A percentile compares a stretch with the other conserved stretches of the same genome.
Conservation (phyloP, 1,140 invertebrate genomes). For the Paracyclopina nana region DNA sequence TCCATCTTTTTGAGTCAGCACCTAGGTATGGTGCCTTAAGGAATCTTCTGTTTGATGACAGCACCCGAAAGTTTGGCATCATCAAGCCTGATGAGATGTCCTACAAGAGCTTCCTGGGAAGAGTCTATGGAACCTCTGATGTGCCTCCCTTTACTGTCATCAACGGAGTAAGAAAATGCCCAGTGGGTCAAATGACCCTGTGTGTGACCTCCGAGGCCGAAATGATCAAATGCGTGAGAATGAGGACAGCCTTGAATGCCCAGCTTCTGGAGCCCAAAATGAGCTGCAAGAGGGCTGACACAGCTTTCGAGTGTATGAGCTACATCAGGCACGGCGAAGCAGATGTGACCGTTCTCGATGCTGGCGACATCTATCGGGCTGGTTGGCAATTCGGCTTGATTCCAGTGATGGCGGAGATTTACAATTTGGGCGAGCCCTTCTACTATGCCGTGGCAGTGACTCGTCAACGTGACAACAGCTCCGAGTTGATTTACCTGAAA, state of each 20-base stretch:
- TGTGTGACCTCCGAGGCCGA: constrained; percentile 80
- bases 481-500: constrained; percentile 16
- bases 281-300: constrained; percentile 59
- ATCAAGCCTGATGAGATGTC: constrained; percentile 17
- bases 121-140: constrained; percentile 18
- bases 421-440: constrained; percentile 56
- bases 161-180: constrained; percentile 50
- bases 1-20: constrained; percentile 46
- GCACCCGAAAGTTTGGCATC: constrained; percentile 19
- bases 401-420: constrained; percentile 72
- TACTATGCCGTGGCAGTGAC: constrained; percentile 89
- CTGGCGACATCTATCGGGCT: constrained; percentile 79
- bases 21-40: constrained; percentile 40
- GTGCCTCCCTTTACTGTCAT: constrained; percentile 38
- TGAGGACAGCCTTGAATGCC: constrained; percentile 74
- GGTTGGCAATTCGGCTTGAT: constrained; percentile 55
- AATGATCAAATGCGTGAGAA: constrained; percentile 74
- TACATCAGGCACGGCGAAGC: constrained; percentile 39
- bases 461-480: constrained; percentile 28
- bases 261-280: constrained; percentile 71
- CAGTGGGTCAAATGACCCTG: constrained; percentile 50
- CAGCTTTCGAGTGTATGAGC: constrained; percentile 75
- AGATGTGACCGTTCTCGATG: constrained; percentile 67
- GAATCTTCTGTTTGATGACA: constrained; percentile 25
- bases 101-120: constrained; percentile 32